Conservation (phyloP, 2,888 invertebrate genomes). For the Xanthorhoe designata region DNA sequence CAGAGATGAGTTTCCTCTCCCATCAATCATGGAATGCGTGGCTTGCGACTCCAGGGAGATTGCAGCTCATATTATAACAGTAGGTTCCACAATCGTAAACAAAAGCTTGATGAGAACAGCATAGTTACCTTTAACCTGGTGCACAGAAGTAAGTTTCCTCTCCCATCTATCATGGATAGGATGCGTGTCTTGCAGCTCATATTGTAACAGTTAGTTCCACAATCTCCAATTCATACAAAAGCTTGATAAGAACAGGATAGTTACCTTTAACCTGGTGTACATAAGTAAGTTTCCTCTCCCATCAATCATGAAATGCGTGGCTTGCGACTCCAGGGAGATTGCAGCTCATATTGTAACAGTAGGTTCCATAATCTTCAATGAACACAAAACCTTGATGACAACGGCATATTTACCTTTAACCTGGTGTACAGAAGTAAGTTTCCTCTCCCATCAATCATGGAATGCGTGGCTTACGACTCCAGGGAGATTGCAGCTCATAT, state of each 20-base stretch:
- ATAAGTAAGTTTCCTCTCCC: constrained; percentile 97
- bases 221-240: too few relatives aligned
- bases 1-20: constrained; percentile 97
- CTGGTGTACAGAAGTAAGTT: constrained; percentile 95
- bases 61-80: background rate
- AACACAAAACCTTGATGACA: too few relatives aligned
- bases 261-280: constrained; percentile 92
- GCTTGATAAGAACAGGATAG: too few relatives aligned
- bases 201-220: too few relatives aligned
- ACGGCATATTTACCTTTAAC: constrained; percentile 99
- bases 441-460: constrained; percentile 98
- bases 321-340: constrained; percentile 92
- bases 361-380: background rate
- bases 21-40: constrained; percentile 96
- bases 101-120: too few relatives aligned
- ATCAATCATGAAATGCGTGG: constrained; percentile 96
- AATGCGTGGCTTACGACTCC: constrained; percentile 95
- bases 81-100: background rate
- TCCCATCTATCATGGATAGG: constrained; percentile 99
- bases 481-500: constrained; percentile 69
- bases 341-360: background rate
- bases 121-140: constrained; percentile 96
- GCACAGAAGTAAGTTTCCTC: constrained; percentile 95
- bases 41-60: constrained; percentile 94
- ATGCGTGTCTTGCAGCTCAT: constrained; percentile 95